Conservation (phyloP, 2,797 vertebrate genomes). For the Psittacula derbiana region DNA sequence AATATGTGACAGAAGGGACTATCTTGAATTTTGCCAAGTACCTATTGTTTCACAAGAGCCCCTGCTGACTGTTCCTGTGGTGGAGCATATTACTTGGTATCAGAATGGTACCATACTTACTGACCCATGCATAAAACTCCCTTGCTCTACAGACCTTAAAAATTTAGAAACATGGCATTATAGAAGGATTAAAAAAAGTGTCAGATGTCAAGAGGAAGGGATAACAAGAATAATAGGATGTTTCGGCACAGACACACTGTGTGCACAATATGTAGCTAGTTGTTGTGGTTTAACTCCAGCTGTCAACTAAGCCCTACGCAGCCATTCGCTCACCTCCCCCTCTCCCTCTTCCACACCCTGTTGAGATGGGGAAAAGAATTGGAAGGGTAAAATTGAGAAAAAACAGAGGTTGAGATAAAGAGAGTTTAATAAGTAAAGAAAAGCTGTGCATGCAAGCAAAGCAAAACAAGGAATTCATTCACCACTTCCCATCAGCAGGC, state of each 20-base stretch:
- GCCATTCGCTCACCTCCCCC: rapidly evolving
- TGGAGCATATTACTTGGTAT: not conserved
- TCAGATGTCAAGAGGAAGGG: not conserved
- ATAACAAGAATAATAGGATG: not conserved
- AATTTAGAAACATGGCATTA: not conserved
- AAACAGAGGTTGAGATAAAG: not conserved
- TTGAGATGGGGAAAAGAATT: not conserved
- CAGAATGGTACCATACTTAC: not conserved
- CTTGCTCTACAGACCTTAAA: not conserved
- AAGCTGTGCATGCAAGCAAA: rapidly evolving
- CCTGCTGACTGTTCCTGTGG: not conserved
- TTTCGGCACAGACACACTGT: not conserved
- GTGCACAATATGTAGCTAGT: not conserved
- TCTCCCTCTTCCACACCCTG: not conserved
- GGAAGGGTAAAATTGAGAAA: not conserved
- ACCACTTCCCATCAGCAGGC: not conserved
- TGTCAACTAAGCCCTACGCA: not conserved
- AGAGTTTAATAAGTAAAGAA: not conserved
- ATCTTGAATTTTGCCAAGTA: not conserved
- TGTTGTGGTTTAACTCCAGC: not conserved
- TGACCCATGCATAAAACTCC: not conserved
- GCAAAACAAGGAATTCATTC: not conserved
- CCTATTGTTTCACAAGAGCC: rapidly evolving
- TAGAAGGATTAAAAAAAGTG: not conserved
- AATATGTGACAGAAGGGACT: not conserved